Conservation (phyloP, 2,888 invertebrate genomes). For the Cepaea hortensis region DNA sequence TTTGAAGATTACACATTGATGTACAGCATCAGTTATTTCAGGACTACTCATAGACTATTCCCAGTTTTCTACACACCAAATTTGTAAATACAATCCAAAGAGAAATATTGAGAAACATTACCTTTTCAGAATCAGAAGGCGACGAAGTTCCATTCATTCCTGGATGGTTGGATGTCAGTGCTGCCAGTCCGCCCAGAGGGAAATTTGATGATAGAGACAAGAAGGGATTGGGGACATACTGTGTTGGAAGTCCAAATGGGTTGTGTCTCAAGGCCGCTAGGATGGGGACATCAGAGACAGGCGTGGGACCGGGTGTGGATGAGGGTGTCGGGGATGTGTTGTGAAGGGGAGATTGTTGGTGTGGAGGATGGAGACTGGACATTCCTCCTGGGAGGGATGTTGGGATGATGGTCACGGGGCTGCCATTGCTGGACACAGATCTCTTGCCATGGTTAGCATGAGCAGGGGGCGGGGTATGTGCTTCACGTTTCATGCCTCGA, state of each 20-base stretch:
- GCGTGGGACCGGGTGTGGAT: slow-evolving; percentile 53
- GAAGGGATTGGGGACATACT: slow-evolving; percentile 65
- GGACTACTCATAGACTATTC: too few relatives aligned
- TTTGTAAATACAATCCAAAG: neutral
- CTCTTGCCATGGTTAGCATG: slow-evolving; percentile 38
- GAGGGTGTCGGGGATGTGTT: slow-evolving; percentile 37
- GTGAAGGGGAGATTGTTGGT: slow-evolving; percentile 56
- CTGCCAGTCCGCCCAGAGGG: slow-evolving; percentile 60
- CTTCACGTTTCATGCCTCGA: slow-evolving; percentile 40
- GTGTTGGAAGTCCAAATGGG: slow-evolving; percentile 66
- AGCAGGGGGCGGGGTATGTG: slow-evolving; percentile 32
- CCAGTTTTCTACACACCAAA: too few relatives aligned
- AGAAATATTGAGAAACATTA: slow-evolving; percentile 41
- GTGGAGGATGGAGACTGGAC: slow-evolving; percentile 56
- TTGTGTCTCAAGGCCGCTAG: slow-evolving; percentile 58
- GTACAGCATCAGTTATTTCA: too few relatives aligned
- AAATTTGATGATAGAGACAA: slow-evolving; percentile 63
- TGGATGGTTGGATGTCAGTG: slow-evolving; percentile 51
- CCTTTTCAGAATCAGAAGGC: slow-evolving; percentile 65
- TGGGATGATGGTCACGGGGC: slow-evolving; percentile 27
- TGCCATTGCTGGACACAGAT: slow-evolving; percentile 8
- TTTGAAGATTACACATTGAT: too few relatives aligned
- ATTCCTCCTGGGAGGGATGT: slow-evolving; percentile 22
- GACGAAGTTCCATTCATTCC: slow-evolving; percentile 65
- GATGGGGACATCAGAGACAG: slow-evolving; percentile 48